Evolutionary conservation across 2,797 vertebrate species (phyloP).

Genomic region (Eulemur rubriventer): DNA sequence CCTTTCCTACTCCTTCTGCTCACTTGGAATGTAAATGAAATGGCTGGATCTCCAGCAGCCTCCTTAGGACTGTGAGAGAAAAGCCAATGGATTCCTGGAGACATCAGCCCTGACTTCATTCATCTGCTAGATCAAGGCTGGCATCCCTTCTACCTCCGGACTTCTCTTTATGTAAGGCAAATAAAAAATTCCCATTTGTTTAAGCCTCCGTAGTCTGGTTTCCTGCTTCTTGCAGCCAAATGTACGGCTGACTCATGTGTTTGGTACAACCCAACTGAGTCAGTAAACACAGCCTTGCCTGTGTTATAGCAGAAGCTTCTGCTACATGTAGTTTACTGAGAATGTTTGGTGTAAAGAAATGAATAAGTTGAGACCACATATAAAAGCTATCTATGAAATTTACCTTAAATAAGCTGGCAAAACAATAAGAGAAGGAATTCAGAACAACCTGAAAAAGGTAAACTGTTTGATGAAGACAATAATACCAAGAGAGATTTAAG

Average conservation of each 20-base stretch:
- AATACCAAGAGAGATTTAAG: neutral
- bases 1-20: neutral
- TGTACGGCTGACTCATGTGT: conserved; percentile 11
- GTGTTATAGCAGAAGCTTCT: neutral
- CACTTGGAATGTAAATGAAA: neutral
- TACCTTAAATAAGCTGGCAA: neutral
- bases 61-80: neutral
- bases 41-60: neutral
- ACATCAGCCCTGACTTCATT: neutral
- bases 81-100: neutral
- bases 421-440: neutral
- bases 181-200: neutral
- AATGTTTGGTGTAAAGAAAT: neutral
- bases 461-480: neutral
- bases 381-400: neutral
- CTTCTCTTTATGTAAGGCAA: neutral
- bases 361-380: neutral
- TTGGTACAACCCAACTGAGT: neutral
- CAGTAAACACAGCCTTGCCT: neutral
- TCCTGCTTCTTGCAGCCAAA: conserved; percentile 33
- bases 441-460: neutral
- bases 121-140: neutral
- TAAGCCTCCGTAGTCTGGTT: neutral
- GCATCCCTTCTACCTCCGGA: neutral
- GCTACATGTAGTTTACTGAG: neutral